Percentiles rank a stretch among this genome's conserved stretches.
phyloP scores from a whole-genome alignment of 2,888 invertebrate species.

The Belgica antarctica region DNA sequence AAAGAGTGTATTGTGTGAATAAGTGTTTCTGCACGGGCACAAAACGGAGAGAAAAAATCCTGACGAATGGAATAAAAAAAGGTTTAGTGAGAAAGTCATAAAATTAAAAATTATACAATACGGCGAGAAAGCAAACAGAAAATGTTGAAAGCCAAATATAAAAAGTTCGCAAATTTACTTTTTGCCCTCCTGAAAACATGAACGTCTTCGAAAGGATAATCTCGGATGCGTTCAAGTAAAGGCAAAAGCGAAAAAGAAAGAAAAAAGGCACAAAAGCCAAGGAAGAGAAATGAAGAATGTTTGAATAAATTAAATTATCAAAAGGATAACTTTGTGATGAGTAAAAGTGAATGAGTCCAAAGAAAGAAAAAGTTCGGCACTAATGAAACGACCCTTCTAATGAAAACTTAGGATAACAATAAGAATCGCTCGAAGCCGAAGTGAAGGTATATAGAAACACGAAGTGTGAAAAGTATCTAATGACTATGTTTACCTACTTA shows the following conservation, averaged over 20 bases:
- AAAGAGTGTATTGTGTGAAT: conserved; percentile 6
- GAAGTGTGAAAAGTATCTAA: background rate
- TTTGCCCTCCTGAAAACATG: background rate
- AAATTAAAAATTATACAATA: conserved; percentile 30
- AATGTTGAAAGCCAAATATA: conserved; percentile 16
- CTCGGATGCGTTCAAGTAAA: background rate
- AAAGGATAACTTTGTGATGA: conserved; percentile 26
- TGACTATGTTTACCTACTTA: background rate
- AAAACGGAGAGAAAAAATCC: background rate
- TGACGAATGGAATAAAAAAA: background rate
- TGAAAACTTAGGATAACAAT: conserved; percentile 1
- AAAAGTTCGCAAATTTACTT: conserved; percentile 17
- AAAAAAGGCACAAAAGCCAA: background rate
- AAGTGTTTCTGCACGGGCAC: background rate
- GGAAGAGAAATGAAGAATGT: conserved; percentile 28
- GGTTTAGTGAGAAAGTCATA: conserved; percentile 30
- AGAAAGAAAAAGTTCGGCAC: conserved; percentile 2
- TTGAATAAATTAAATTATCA: conserved; percentile 42
- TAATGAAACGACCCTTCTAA: background rate
- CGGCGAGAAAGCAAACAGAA: conserved; percentile 14
- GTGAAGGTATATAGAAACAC: background rate
- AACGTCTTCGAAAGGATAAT: conserved; percentile 8
- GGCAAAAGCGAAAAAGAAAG: background rate
- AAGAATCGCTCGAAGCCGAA: background rate
- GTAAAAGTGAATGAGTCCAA: background rate